These are phyloP conservation scores for Drosophila robusta DNA, from an alignment of 2,888 invertebrate species.

Conservation along the genomic window DNA sequence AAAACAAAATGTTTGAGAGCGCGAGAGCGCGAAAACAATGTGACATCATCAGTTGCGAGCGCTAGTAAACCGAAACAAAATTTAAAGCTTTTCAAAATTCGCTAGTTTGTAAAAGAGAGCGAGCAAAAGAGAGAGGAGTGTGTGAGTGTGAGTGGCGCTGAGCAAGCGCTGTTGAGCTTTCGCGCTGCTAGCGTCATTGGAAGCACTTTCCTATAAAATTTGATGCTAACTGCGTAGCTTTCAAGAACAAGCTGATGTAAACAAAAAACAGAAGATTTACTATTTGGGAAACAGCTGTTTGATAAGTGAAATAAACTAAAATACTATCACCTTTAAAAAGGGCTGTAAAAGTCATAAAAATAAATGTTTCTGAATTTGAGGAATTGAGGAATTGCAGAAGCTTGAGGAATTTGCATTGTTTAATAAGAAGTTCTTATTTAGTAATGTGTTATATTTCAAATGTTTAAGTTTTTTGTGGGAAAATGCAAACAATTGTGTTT, in stretches of 20 bases:
- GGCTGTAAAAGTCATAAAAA: not conserved
- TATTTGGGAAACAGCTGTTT: constrained; percentile 13
- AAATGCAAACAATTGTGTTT: too few species aligned
- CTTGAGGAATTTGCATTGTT: too few species aligned
- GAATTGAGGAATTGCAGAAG: too few species aligned
- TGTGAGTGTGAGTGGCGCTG: not conserved
- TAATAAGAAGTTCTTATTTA: too few species aligned
- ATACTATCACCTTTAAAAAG: not conserved
- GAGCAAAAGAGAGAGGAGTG: not conserved
- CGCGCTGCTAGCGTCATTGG: constrained; percentile 4
- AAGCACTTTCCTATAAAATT: not conserved
- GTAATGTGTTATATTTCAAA: too few species aligned
- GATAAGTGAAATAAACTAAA: not conserved
- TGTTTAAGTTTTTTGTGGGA: too few species aligned
- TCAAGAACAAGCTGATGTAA: constrained; percentile 15
- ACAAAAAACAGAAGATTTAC: constrained; percentile 21
- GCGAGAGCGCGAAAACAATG: constrained; percentile 1
- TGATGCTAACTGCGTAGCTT: not conserved
- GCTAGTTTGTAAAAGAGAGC: not conserved
- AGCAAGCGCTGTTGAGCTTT: constrained; percentile 5
- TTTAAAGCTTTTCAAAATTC: constrained; percentile 17
- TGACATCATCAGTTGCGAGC: constrained; percentile 63
- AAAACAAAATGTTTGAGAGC: constrained; percentile 8
- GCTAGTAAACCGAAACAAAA: constrained; percentile 10
- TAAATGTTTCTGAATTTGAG: too few species aligned